These are phyloP conservation scores for Manduca sexta DNA, from an alignment of 1,140 invertebrate species.

Conservation along the genomic window DNA sequence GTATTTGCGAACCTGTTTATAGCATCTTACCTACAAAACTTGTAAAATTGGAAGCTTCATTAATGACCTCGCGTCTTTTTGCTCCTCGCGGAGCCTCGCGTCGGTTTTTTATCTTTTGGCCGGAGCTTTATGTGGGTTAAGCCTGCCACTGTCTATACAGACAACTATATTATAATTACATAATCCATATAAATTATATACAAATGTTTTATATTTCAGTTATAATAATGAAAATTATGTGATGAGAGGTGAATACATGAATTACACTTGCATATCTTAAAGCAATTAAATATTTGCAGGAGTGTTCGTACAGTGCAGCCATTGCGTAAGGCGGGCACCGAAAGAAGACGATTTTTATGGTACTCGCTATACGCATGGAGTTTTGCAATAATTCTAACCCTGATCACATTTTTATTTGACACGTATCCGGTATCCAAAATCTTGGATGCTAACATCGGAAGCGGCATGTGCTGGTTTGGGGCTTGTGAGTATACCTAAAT, in stretches of 20 bases:
- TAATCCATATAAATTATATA: no score
- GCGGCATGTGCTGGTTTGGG: conserved; percentile 73
- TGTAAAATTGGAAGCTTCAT: no score
- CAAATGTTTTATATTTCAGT: no score
- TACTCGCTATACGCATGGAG: conserved; percentile 79
- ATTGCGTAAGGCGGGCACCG: conserved; percentile 60
- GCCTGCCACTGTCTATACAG: no score
- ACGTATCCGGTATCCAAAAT: conserved; percentile 53
- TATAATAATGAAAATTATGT: neutral
- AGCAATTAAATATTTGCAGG: conserved; percentile 23
- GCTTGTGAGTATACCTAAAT: conserved; percentile 47
- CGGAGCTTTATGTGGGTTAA: no score
- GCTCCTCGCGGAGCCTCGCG: no score
- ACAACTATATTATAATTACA: no score
- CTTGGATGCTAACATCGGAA: conserved; percentile 72
- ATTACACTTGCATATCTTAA: neutral
- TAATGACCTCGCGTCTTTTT: no score
- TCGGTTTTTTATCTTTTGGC: no score
- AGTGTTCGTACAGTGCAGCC: conserved; percentile 59
- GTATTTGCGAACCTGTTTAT: no score
- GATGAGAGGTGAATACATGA: neutral
- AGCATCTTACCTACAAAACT: no score
- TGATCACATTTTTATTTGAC: conserved; percentile 66
- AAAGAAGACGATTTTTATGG: conserved; percentile 69
- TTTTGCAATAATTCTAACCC: conserved; percentile 69